A percentile compares a stretch with the other conserved stretches of the same genome.
Conservation (phyloP, 2,888 invertebrate species). For the Luperina nickerlii region DNA sequence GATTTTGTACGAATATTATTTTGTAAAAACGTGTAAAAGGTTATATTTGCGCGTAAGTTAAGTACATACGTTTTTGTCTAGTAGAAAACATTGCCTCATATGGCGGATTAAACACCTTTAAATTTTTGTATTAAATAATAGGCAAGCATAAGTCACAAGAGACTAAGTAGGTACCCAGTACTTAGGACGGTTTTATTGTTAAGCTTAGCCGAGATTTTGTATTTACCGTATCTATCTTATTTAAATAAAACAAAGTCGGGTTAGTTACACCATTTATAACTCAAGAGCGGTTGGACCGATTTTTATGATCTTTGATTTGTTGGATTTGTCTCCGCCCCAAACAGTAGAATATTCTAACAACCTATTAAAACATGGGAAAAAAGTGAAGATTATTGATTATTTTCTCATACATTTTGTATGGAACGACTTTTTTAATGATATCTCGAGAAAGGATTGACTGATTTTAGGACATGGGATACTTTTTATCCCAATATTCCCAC, state of each 20-base stretch:
- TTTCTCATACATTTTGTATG: not conserved
- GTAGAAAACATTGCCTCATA: conserved; percentile 18
- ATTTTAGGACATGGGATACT: too few relatives aligned
- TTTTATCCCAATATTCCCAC: too few relatives aligned
- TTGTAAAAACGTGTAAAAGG: conserved; percentile 10
- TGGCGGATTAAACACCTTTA: not conserved
- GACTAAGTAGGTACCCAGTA: conserved; percentile 9
- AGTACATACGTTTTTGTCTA: not conserved
- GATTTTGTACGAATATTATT: conserved; percentile 1
- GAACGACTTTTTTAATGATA: not conserved
- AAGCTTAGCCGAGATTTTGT: not conserved
- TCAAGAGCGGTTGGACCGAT: not conserved
- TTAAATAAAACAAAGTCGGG: not conserved
- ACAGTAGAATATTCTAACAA: too few relatives aligned
- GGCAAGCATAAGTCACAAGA: conserved; percentile 8
- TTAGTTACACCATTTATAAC: not conserved
- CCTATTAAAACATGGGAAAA: not conserved
- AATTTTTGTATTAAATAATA: not conserved
- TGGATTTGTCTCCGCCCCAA: not conserved
- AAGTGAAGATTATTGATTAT: not conserved
- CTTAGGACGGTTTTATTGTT: not conserved
- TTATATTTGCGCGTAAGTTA: conserved; percentile 25
- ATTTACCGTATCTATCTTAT: too few relatives aligned
- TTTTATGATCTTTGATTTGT: not conserved
- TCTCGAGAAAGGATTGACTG: not conserved